Percentiles rank a stretch among this genome's conserved stretches.
Conservation (phyloP, 1,140 invertebrate species). For the Drosophila elegans region DNA sequence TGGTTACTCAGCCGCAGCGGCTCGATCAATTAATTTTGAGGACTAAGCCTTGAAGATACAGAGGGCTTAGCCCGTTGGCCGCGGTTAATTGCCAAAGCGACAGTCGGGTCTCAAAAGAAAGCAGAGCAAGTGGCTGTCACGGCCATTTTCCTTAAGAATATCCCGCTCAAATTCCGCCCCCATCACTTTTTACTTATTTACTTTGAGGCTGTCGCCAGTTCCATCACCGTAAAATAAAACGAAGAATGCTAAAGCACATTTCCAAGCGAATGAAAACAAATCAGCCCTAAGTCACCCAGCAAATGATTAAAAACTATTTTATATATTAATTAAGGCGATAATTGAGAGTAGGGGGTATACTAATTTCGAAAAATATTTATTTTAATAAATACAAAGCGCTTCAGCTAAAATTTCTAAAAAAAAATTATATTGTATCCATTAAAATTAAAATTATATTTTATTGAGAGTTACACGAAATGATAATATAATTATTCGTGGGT, state of each 20-base stretch:
- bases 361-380: background rate
- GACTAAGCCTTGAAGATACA: conserved; percentile 63
- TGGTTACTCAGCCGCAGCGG: conserved; percentile 48
- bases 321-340: too few relatives aligned
- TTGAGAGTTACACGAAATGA: too few relatives aligned
- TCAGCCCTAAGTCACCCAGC: too few relatives aligned
- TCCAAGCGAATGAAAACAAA: conserved; percentile 23
- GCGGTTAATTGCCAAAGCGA: conserved; percentile 58
- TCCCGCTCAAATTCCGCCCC: background rate
- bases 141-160: conserved; percentile 7
- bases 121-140: conserved; percentile 7
- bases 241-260: conserved; percentile 42
- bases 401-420: too few relatives aligned
- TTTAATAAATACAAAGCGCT: too few relatives aligned
- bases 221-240: conserved; percentile 26
- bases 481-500: too few relatives aligned
- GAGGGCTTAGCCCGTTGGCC: conserved; percentile 24
- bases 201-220: conserved; percentile 59
- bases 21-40: conserved; percentile 70
- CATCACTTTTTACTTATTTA: conserved; percentile 47
- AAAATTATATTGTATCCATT: too few relatives aligned
- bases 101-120: conserved; percentile 30
- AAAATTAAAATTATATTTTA: too few relatives aligned
- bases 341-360: too few relatives aligned
- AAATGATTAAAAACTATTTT: too few relatives aligned